These are phyloP conservation scores for Pyrrhia umbra DNA, from an alignment of 2,888 invertebrate genomes.

Conservation along the genomic window DNA sequence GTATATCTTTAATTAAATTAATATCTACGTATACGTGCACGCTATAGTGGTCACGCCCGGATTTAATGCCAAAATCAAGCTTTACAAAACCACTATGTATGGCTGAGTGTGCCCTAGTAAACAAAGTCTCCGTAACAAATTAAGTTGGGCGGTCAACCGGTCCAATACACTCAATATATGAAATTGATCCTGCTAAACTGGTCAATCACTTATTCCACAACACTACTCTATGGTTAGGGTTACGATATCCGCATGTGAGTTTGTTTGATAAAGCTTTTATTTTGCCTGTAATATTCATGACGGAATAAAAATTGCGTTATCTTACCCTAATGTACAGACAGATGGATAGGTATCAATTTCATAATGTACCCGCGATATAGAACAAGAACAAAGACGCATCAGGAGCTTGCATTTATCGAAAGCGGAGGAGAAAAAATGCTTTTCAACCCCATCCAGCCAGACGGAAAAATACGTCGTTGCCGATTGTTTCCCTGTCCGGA, in stretches of 20 bases:
- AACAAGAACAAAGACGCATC: constrained; percentile 51
- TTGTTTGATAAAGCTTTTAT: constrained; percentile 16
- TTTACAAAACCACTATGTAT: constrained; percentile 10
- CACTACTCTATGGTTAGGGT: constrained; percentile 30
- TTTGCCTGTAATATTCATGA: constrained; percentile 27
- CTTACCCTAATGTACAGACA: constrained; percentile 23
- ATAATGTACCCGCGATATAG: constrained; percentile 23
- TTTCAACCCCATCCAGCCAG: constrained; percentile 73
- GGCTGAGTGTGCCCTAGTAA: constrained; percentile 21
- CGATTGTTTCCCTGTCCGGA: constrained; percentile 82
- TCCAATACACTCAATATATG: constrained; percentile 48
- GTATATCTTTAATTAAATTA: constrained; percentile 54
- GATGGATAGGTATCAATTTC: constrained; percentile 32
- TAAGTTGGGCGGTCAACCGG: constrained; percentile 47
- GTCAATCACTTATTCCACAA: constrained; percentile 50
- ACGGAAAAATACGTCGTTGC: constrained; percentile 80
- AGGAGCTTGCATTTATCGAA: constrained; percentile 72
- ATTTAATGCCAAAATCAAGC: constrained; percentile 23
- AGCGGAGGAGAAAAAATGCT: constrained; percentile 66
- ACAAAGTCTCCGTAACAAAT: constrained; percentile 44
- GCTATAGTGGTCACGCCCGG: constrained; percentile 15
- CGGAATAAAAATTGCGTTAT: constrained; percentile 22
- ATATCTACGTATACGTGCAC: constrained; percentile 22
- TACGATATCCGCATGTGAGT: constrained; percentile 9
- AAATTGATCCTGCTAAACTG: constrained; percentile 45